Evolutionary conservation across 2,113 vertebrate species (phyloP).

Genomic region (Ciconia stormi): DNA sequence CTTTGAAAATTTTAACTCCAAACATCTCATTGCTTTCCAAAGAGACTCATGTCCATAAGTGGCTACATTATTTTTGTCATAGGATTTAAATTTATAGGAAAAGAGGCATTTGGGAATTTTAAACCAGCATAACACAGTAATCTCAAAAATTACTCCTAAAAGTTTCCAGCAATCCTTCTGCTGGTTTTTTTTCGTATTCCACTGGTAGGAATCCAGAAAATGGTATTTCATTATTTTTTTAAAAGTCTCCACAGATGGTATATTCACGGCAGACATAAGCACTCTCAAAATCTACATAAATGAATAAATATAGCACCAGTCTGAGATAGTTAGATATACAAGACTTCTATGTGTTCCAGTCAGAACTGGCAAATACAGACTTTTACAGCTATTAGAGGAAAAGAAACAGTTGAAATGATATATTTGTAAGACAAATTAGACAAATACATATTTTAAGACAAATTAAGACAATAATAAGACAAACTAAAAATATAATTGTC

Average conservation of each 20-base stretch:
- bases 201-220: background rate
- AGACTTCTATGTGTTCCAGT: background rate
- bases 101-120: background rate
- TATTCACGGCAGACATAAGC: background rate
- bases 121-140: background rate
- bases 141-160: background rate
- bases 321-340: background rate
- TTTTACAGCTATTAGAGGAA: background rate
- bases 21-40: background rate
- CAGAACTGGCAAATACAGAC: background rate
- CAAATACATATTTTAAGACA: too few relatives aligned
- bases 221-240: background rate
- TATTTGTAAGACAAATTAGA: background rate
- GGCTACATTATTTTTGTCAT: background rate
- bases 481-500: background rate
- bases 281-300: slow-evolving; percentile 14
- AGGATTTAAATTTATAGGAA: background rate
- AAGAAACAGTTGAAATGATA: background rate
- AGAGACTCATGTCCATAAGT: background rate
- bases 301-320: slow-evolving; percentile 16
- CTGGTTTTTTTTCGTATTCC: background rate
- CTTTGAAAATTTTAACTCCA: slow-evolving; percentile 7
- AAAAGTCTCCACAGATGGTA: background rate
- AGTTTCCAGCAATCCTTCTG: background rate
- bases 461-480: too few relatives aligned